Conservation (phyloP, 2,888 invertebrate species). For the Cantharis lateralis region DNA sequence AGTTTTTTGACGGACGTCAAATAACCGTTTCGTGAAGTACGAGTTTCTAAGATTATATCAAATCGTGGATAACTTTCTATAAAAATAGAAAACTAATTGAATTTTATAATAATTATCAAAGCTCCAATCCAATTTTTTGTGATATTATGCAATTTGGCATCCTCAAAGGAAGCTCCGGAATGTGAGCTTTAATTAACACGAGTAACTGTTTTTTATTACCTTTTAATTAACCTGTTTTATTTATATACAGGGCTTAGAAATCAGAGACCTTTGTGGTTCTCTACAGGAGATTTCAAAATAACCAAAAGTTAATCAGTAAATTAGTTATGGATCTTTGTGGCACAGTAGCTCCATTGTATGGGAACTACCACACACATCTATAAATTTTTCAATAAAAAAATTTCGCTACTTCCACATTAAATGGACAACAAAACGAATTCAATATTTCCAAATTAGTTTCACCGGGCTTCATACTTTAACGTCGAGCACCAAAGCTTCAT, state of each 20-base stretch:
- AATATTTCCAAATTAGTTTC: neutral
- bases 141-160: neutral
- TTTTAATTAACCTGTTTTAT: neutral
- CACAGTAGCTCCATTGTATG: slow-evolving; percentile 43
- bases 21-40: neutral
- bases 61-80: neutral
- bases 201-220: neutral
- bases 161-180: neutral
- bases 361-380: neutral
- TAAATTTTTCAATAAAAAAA: neutral
- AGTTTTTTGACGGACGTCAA: neutral
- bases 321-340: slow-evolving; percentile 51
- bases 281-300: neutral
- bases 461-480: neutral
- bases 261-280: neutral
- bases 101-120: neutral
- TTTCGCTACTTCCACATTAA: neutral
- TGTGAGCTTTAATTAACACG: neutral
- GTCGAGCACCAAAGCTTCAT: slow-evolving; percentile 7
- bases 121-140: too few relatives aligned
- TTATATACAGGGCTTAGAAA: neutral
- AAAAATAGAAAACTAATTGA: neutral
- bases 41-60: neutral
- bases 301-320: slow-evolving; percentile 49
- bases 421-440: neutral